phyloP scores from a whole-genome alignment of 2,113 vertebrate genomes.

The Xyliphius kryptos region DNA sequence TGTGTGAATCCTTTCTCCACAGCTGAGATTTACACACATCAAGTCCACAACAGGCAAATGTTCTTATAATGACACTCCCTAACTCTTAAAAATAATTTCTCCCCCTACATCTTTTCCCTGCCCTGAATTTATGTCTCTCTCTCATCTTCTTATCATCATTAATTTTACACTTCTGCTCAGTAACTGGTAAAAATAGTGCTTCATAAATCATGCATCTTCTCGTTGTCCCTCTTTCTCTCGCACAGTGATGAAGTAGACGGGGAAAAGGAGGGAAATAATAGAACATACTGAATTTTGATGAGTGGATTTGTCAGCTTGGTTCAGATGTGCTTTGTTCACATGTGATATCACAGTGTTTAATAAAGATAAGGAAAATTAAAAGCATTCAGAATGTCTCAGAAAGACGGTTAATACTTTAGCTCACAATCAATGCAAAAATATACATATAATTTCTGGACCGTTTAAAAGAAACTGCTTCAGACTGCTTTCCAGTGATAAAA shows the following conservation, averaged over 20 bases:
- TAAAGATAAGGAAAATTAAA: slow-evolving; percentile 2
- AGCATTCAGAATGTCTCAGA: slow-evolving; percentile 7
- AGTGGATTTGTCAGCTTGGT: slow-evolving; percentile 20
- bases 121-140: slow-evolving; percentile 39
- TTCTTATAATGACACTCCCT: too few species aligned
- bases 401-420: neutral
- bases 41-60: slow-evolving; percentile 3
- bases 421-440: neutral
- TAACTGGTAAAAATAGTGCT: slow-evolving; percentile 75
- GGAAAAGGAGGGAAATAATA: slow-evolving; percentile 19
- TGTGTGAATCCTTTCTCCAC: neutral
- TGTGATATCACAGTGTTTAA: slow-evolving; percentile 11
- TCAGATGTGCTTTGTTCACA: too few species aligned
- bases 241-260: slow-evolving; percentile 28
- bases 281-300: slow-evolving; percentile 14
- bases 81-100: slow-evolving; percentile 22
- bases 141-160: slow-evolving; percentile 29
- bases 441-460: too few species aligned
- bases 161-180: slow-evolving; percentile 52
- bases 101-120: slow-evolving; percentile 26
- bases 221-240: slow-evolving; percentile 27
- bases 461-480: too few species aligned
- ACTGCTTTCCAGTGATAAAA: too few species aligned
- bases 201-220: slow-evolving; percentile 76
- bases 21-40: too few species aligned